phyloP scores from a whole-genome alignment of 2,888 invertebrate species.

The Troglohyphantes excavatus region DNA sequence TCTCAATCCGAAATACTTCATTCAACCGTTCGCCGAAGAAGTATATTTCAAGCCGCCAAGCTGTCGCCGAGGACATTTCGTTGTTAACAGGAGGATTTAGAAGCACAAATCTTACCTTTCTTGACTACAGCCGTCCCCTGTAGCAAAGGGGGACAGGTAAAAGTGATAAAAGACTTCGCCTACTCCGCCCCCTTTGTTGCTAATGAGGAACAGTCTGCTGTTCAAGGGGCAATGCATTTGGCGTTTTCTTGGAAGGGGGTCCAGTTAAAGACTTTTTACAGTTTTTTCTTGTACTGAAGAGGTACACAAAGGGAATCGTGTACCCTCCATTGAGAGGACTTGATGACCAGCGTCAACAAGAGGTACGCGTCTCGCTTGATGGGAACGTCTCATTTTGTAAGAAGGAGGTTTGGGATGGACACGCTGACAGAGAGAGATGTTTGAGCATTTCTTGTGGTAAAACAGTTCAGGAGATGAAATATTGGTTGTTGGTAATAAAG shows the following conservation, averaged over 20 bases:
- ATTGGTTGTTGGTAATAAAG: background rate
- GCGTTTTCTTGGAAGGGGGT: conserved; percentile 1
- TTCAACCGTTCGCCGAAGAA: background rate
- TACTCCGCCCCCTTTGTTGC: conserved; percentile 3
- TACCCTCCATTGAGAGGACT: background rate
- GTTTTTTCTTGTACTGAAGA: background rate
- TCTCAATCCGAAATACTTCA: background rate
- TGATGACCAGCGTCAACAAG: background rate
- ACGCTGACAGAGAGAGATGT: background rate
- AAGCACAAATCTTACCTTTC: background rate
- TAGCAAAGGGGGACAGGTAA: conserved; percentile 12
- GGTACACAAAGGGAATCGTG: background rate
- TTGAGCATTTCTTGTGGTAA: background rate
- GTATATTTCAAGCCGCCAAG: background rate
- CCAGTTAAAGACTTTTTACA: background rate
- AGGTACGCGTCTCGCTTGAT: background rate
- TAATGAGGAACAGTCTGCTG: background rate
- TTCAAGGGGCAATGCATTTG: background rate
- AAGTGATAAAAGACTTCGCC: conserved; percentile 11
- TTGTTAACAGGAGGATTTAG: conserved; percentile 9
- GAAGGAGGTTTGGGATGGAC: background rate
- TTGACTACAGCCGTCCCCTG: background rate
- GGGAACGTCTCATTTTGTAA: background rate
- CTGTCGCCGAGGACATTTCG: conserved; percentile 8
- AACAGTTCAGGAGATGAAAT: background rate